Evolutionary conservation across 2,797 vertebrate species (phyloP).

Genomic region (Emydoidea blandingii): DNA sequence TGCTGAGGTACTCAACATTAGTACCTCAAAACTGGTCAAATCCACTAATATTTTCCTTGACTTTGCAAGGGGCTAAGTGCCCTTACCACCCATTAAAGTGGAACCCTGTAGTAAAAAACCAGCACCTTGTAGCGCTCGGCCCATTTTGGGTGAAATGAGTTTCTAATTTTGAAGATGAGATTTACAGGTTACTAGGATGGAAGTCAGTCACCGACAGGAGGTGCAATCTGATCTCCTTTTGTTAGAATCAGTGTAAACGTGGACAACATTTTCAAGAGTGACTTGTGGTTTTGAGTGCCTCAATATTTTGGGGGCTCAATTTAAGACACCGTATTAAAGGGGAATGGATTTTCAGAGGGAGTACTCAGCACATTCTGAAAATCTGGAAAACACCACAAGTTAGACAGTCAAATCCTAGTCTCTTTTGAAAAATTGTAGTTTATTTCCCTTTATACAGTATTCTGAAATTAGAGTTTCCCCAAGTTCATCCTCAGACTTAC

Average conservation of each 20-base stretch:
- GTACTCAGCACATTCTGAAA: not conserved
- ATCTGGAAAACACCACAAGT: not conserved
- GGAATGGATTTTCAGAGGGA: not conserved
- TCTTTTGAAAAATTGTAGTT: not conserved
- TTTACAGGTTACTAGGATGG: not conserved
- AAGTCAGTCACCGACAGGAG: not conserved
- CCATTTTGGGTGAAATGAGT: not conserved
- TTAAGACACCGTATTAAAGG: not conserved
- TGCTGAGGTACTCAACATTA: not conserved
- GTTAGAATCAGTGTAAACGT: not conserved
- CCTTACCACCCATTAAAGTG: not conserved
- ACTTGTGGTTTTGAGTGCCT: not conserved
- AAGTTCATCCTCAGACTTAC: constrained; percentile 80
- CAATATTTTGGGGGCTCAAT: not conserved
- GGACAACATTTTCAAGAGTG: not conserved
- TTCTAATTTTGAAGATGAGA: not conserved
- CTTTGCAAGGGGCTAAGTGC: not conserved
- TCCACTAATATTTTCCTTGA: not conserved
- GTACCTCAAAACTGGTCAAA: not conserved
- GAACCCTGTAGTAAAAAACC: not conserved
- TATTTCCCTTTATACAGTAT: not conserved
- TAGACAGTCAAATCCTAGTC: fast-evolving
- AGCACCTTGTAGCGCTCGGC: not conserved
- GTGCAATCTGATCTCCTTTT: not conserved
- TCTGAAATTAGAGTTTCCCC: not conserved